Evolutionary conservation across 2,797 vertebrate species (phyloP).

Genomic region (Galaxias olidus): DNA sequence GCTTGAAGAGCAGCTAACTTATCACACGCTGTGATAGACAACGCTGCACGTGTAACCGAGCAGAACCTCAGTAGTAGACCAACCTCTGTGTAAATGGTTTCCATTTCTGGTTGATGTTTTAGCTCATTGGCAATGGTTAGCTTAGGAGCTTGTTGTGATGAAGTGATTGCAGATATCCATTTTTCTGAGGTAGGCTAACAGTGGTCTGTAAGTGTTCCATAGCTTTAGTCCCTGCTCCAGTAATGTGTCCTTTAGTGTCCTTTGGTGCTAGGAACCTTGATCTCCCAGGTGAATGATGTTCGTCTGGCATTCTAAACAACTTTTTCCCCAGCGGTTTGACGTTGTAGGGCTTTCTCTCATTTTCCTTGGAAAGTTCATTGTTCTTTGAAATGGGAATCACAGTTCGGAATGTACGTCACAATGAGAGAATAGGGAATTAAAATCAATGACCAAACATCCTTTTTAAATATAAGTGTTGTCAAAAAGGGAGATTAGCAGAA

Average conservation of each 20-base stretch:
- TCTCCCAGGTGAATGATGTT: neutral
- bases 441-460: neutral
- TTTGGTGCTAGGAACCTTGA: neutral
- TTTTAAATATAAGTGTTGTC: too few relatives aligned
- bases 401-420: neutral
- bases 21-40: too few relatives aligned
- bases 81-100: too few relatives aligned
- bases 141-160: too few relatives aligned
- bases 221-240: neutral
- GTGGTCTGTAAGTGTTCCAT: neutral
- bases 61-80: too few relatives aligned
- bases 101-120: too few relatives aligned
- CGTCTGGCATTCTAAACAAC: constrained; percentile 1
- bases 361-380: neutral
- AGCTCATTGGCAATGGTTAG: too few relatives aligned
- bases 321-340: neutral
- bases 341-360: neutral
- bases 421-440: neutral
- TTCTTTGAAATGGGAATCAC: neutral
- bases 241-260: neutral
- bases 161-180: too few relatives aligned
- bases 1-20: too few relatives aligned
- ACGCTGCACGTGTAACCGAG: too few relatives aligned
- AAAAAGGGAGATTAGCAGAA: too few relatives aligned
- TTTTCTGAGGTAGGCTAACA: too few relatives aligned